Evolutionary conservation across 2,888 invertebrate genomes (phyloP).

Genomic region (Buathra laborator): DNA sequence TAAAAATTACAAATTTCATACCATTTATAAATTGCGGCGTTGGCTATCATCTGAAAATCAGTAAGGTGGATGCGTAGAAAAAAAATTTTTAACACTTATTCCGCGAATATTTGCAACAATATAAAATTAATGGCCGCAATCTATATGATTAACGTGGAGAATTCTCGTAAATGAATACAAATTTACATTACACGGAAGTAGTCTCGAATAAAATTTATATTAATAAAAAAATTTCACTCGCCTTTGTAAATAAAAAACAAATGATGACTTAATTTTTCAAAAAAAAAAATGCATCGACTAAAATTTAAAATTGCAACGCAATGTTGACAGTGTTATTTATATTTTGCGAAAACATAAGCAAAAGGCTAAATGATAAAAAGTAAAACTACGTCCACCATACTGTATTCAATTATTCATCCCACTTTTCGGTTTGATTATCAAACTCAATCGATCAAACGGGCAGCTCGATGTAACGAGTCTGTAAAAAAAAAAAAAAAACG

Average conservation of each 20-base stretch:
- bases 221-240: too few species aligned
- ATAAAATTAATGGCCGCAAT: too few species aligned
- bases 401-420: slow-evolving; percentile 11
- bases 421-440: not conserved
- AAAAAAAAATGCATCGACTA: not conserved
- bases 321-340: not conserved
- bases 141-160: too few species aligned
- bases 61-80: not conserved
- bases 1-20: slow-evolving; percentile 4
- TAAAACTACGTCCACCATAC: slow-evolving; percentile 1
- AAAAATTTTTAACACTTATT: too few species aligned
- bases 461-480: slow-evolving; percentile 4
- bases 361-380: not conserved
- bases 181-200: too few species aligned
- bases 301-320: not conserved
- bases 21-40: not conserved
- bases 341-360: not conserved
- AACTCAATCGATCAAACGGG: not conserved
- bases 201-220: too few species aligned
- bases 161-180: too few species aligned
- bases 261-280: not conserved
- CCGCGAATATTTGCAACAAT: too few species aligned
- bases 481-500: not conserved
- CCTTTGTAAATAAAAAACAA: not conserved
- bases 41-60: slow-evolving; percentile 1